phyloP scores from a whole-genome alignment of 2,888 invertebrate species.

The Microdon myrmicae region DNA sequence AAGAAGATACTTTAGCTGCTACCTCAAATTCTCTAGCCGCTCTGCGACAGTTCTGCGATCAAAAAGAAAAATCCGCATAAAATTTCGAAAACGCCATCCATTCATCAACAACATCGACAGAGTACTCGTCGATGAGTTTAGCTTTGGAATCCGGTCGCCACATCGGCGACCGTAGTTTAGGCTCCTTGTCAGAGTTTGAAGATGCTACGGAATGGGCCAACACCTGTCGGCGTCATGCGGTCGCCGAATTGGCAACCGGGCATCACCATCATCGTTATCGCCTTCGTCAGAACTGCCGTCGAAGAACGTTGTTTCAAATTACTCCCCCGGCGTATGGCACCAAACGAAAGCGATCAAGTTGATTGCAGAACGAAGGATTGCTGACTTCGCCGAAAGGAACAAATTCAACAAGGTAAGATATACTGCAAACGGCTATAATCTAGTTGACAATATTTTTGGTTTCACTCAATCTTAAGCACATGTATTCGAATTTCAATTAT shows the following conservation, averaged over 20 bases:
- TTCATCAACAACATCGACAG: slow-evolving; percentile 45
- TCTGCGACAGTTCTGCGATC: slow-evolving; percentile 94
- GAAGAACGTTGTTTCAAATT: slow-evolving; percentile 21
- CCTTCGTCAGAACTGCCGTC: slow-evolving; percentile 42
- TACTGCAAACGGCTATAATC: too few relatives aligned
- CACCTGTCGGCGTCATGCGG: slow-evolving; percentile 47
- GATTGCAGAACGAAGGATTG: slow-evolving; percentile 36
- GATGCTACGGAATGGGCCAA: slow-evolving; percentile 48
- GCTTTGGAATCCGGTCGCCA: slow-evolving; percentile 52
- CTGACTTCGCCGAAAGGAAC: slow-evolving; percentile 46
- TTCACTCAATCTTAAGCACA: too few relatives aligned
- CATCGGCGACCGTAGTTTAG: slow-evolving; percentile 48
- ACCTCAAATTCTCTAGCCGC: slow-evolving; percentile 90
- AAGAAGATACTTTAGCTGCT: slow-evolving; percentile 38
- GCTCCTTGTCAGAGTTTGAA: slow-evolving; percentile 37
- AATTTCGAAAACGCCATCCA: slow-evolving; percentile 51
- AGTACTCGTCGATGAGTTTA: slow-evolving; percentile 46
- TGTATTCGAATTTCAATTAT: too few relatives aligned
- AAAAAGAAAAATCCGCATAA: slow-evolving; percentile 77
- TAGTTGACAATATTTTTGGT: background rate
- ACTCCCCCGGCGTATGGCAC: slow-evolving; percentile 13
- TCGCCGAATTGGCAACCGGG: slow-evolving; percentile 51
- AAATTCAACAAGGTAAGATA: slow-evolving; percentile 47
- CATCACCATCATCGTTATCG: slow-evolving; percentile 40
- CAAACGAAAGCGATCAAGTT: slow-evolving; percentile 45